Evolutionary conservation across 2,113 vertebrate species (phyloP).

Genomic region (Austrofundulus limnaeus): DNA sequence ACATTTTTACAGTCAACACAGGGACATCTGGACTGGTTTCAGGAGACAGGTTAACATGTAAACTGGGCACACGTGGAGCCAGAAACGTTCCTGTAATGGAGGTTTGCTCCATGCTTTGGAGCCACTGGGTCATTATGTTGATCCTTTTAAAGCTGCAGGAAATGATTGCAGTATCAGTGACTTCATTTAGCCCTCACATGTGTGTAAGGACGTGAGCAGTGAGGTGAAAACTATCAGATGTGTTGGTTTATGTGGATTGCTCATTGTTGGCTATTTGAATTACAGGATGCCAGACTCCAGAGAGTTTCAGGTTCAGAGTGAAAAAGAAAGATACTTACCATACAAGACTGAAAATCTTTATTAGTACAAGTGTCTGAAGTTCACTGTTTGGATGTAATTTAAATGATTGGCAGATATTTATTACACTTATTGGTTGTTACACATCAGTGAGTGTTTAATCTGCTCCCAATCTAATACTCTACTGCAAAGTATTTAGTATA

Average conservation of each 20-base stretch:
- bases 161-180: constrained; percentile 9
- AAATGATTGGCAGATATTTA: no score
- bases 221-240: not conserved
- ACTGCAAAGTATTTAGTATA: no score
- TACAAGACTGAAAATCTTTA: not conserved
- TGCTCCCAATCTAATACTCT: no score
- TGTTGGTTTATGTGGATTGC: not conserved
- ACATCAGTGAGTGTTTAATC: no score
- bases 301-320: not conserved
- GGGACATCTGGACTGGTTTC: no score
- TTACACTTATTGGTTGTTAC: no score
- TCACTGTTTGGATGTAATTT: no score
- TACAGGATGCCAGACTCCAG: not conserved
- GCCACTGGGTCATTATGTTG: not conserved
- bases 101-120: not conserved
- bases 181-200: constrained; percentile 3
- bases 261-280: not conserved
- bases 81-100: not conserved
- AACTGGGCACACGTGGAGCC: not conserved
- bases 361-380: not conserved
- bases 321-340: not conserved
- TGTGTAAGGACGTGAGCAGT: not conserved
- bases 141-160: not conserved
- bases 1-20: no score
- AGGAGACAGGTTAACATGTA: no score